Percentiles rank a stretch among this genome's conserved stretches.
These are phyloP conservation scores for Coptotermes formosanus DNA, from an alignment of 1,140 invertebrate genomes.

Conservation along the genomic window DNA sequence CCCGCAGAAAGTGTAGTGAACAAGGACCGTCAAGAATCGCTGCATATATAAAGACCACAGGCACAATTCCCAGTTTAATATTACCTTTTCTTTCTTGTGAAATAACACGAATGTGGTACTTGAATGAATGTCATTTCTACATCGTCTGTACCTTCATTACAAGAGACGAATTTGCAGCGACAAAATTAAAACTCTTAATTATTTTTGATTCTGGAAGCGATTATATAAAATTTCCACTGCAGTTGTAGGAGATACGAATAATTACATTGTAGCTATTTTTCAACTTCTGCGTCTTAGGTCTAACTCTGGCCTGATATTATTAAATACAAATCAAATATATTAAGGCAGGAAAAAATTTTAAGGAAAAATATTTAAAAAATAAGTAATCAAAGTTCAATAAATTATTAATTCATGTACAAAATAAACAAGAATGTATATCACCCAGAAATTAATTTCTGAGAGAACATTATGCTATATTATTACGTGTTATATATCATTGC, in stretches of 20 bases:
- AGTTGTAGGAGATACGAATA: not conserved
- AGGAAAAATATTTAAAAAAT: too few species aligned
- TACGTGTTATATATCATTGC: too few species aligned
- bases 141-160: not conserved
- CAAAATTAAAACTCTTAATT: not conserved
- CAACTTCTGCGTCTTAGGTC: too few species aligned
- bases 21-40: not conserved
- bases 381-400: too few species aligned
- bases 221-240: not conserved
- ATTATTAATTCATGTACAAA: too few species aligned
- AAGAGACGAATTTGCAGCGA: not conserved
- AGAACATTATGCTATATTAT: too few species aligned
- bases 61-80: not conserved
- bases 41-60: not conserved
- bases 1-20: not conserved
- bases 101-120: not conserved
- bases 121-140: not conserved
- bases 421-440: too few species aligned
- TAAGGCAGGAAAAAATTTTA: too few species aligned
- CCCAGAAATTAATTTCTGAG: too few species aligned
- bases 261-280: too few species aligned
- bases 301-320: too few species aligned
- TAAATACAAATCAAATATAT: too few species aligned
- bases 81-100: not conserved
- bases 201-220: not conserved